Conservation (phyloP, 1,140 invertebrate genomes). For the Mycetomoellerius zeteki region DNA sequence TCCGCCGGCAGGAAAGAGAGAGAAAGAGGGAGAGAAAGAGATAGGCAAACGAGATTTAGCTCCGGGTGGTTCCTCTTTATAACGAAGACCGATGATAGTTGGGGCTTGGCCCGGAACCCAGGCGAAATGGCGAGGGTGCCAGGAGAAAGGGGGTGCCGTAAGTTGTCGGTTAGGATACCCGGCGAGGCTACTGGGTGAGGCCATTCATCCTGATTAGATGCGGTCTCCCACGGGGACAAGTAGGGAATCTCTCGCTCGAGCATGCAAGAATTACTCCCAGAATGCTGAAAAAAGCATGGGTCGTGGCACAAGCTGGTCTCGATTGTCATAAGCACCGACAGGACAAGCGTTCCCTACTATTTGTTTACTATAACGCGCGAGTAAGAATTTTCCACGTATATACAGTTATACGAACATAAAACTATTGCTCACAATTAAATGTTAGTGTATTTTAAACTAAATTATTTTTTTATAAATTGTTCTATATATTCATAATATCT, state of each 20-base stretch:
- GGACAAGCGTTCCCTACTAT: constrained; percentile 34
- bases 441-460: background rate
- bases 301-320: constrained; percentile 36
- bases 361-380: background rate
- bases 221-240: constrained; percentile 80
- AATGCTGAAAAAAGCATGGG: constrained; percentile 60
- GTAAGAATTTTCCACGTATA: background rate
- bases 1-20: background rate
- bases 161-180: constrained; percentile 77
- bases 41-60: constrained; percentile 79
- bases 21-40: constrained; percentile 33
- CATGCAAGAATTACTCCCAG: constrained; percentile 72
- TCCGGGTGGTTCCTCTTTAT: constrained; percentile 77
- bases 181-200: constrained; percentile 75
- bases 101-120: constrained; percentile 63
- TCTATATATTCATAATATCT: background rate
- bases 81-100: constrained; percentile 83
- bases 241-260: constrained; percentile 74
- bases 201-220: constrained; percentile 84
- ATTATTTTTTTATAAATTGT: background rate
- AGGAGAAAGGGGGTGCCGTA: constrained; percentile 49
- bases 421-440: background rate
- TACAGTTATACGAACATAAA: too few species aligned
- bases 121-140: constrained; percentile 59
- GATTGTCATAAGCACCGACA: constrained; percentile 56